Conservation (phyloP, 2,888 invertebrate genomes). For the Conomelus anceps region DNA sequence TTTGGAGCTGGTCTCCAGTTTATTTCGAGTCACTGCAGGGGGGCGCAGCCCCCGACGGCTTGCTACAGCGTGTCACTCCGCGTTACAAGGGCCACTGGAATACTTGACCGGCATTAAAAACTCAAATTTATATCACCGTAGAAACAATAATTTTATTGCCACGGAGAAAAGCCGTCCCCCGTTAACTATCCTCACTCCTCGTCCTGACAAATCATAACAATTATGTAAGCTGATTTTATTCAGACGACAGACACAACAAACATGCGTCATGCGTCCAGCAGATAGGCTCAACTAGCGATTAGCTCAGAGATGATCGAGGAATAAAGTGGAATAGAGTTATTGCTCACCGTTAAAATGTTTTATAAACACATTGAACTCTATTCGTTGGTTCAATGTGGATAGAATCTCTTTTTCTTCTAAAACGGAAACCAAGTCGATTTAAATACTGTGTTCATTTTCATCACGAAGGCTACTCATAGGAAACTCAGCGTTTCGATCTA, state of each 20-base stretch:
- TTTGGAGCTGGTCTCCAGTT: background rate
- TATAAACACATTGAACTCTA: background rate
- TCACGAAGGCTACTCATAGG: too few species aligned
- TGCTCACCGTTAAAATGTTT: background rate
- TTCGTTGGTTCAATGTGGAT: too few species aligned
- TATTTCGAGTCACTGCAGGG: background rate
- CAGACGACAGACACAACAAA: background rate
- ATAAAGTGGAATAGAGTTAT: background rate
- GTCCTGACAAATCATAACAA: background rate
- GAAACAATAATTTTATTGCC: background rate
- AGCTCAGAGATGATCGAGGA: background rate
- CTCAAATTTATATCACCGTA: background rate
- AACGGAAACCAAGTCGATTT: too few species aligned
- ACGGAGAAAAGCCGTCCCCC: background rate
- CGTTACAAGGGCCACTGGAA: background rate
- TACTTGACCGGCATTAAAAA: background rate
- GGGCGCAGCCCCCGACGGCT: background rate
- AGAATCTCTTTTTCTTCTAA: too few species aligned
- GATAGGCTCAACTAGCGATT: background rate
- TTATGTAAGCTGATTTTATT: background rate
- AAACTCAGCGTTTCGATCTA: too few species aligned
- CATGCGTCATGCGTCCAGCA: background rate
- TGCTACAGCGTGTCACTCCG: background rate
- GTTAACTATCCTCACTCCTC: background rate
- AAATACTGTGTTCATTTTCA: too few species aligned